A percentile compares a stretch with the other conserved stretches of the same genome.
Conservation (phyloP, 2,888 invertebrate species). For the Dioctria rufipes region DNA sequence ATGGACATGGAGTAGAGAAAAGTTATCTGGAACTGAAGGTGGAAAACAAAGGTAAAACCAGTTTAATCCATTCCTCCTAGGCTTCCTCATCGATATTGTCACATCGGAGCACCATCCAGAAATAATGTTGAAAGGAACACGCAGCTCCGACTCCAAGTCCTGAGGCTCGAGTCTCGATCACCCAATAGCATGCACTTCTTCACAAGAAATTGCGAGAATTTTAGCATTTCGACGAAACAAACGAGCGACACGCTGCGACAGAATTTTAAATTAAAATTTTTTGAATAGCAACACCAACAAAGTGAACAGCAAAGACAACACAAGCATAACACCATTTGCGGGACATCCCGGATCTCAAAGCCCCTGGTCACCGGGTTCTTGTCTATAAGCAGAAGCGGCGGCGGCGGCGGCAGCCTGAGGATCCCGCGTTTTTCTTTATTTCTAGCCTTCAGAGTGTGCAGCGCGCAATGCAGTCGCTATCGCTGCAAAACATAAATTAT, state of each 20-base stretch:
- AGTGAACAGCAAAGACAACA: neutral
- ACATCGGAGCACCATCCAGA: constrained; percentile 1
- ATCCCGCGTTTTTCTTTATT: constrained; percentile 11
- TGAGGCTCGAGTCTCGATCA: neutral
- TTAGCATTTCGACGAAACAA: constrained; percentile 71
- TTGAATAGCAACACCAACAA: constrained; percentile 63
- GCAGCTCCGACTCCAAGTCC: constrained; percentile 9
- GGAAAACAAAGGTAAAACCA: neutral
- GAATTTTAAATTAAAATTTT: constrained; percentile 72
- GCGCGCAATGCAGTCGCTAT: constrained; percentile 27
- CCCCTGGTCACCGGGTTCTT: neutral
- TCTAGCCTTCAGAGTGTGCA: constrained; percentile 26
- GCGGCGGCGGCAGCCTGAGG: constrained; percentile 38
- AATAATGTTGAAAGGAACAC: neutral
- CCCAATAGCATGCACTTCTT: neutral
- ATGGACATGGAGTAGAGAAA: neutral
- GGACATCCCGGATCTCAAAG: neutral
- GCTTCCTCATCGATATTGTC: constrained; percentile 1
- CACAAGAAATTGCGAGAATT: constrained; percentile 71
- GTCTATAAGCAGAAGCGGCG: neutral
- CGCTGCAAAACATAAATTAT: constrained; percentile 62
- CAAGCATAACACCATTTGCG: constrained; percentile 12
- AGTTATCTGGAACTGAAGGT: neutral
- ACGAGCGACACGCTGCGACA: constrained; percentile 70
- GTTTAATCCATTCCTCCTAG: constrained; percentile 8